These are phyloP conservation scores for Lasioglossum malachurum DNA, from an alignment of 2,888 invertebrate genomes.

Conservation along the genomic window DNA sequence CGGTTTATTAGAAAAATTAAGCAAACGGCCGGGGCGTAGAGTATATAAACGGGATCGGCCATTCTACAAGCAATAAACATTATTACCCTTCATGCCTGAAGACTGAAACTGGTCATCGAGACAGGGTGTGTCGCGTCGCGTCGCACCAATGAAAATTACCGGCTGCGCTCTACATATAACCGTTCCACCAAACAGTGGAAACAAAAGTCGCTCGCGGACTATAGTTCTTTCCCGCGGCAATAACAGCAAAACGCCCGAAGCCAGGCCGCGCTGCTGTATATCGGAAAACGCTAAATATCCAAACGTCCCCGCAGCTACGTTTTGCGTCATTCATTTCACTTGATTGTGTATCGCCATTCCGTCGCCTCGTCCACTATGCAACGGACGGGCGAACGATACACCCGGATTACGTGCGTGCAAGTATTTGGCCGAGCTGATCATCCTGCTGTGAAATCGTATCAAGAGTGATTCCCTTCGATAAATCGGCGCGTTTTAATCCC, in stretches of 20 bases:
- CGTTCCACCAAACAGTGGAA: slow-evolving; percentile 60
- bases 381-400: background rate
- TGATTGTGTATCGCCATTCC: slow-evolving; percentile 54
- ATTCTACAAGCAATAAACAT: slow-evolving; percentile 50
- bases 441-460: slow-evolving; percentile 43
- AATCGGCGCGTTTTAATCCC: slow-evolving; percentile 63
- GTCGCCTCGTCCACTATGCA: background rate
- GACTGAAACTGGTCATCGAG: slow-evolving; percentile 21
- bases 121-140: background rate
- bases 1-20: slow-evolving; percentile 52
- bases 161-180: slow-evolving; percentile 39
- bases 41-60: background rate
- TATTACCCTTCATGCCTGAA: slow-evolving; percentile 19
- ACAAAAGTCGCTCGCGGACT: slow-evolving; percentile 49
- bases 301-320: slow-evolving; percentile 69
- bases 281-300: slow-evolving; percentile 82
- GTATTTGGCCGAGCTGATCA: slow-evolving; percentile 15
- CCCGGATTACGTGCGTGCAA: slow-evolving; percentile 23
- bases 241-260: slow-evolving; percentile 53
- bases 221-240: slow-evolving; percentile 44
- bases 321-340: slow-evolving; percentile 80
- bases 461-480: slow-evolving; percentile 43
- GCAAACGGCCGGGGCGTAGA: slow-evolving; percentile 14
- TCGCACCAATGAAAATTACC: slow-evolving; percentile 43
- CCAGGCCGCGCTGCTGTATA: slow-evolving; percentile 51